Evolutionary conservation across 2,888 invertebrate species (phyloP), one percentile per base, ranked within the genome.

Genomic region (Spialia ferax): DNA sequence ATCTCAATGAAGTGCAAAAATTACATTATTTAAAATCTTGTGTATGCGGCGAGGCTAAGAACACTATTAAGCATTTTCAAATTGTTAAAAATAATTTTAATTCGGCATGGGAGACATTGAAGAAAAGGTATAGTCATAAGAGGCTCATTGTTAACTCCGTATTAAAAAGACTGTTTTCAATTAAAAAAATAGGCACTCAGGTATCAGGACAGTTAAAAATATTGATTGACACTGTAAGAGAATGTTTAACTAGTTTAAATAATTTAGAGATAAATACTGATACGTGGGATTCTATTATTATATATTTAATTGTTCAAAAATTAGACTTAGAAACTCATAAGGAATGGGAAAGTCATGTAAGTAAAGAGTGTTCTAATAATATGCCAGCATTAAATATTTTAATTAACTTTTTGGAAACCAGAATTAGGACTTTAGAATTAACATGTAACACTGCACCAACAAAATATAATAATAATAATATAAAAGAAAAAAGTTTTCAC

Each of bases 1-100:
- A 4, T 55, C 35, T 73, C 8, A 56, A 52, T n/a, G 22, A 56
- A 1, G 72, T 74, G 3, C 72, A 74, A 63, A 75, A 72, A 52
- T 23, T 73, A 11, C 73, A 74, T 42, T 74, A 74, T 50, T 48
- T 75, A 50, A 75, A 74, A 20, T 67, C 70, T 13, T 67, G 68
- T 65, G 60, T 75, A 20, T 48, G 63, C 0, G 72, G 74, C 8
- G 74, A 75, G 54, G 54, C 60, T 5, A 60, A 60, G 18, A 60
- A 18, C 11, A 48, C 29, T n/a, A 60, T 48, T 18, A 48, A 18
- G 18, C 45, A 60, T 60, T 60, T 60, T 60, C 26, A 60, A 45
- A 60, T 45, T 60, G 11, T 45, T 45, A 60, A 45, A 29, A 60
- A 23, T 20, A 65, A 50, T 11, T 65, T 57, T 35, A 11, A 50